Conservation (phyloP, 2,888 invertebrate genomes). For the Lochmaea capreae region DNA sequence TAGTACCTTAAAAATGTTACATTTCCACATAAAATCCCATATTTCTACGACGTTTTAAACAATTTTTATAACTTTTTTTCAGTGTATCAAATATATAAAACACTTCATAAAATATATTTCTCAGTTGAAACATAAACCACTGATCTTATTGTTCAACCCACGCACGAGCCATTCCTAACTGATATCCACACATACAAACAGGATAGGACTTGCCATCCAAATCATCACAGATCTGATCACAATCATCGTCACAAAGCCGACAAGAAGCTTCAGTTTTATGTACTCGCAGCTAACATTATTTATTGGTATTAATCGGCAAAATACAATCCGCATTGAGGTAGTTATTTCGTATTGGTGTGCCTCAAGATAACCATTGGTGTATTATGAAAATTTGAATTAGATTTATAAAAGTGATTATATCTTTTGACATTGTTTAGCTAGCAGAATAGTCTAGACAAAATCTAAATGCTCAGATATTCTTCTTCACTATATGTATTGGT, state of each 20-base stretch:
- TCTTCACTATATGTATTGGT: too few species aligned
- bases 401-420: too few species aligned
- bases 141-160: slow-evolving; percentile 43
- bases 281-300: not conserved
- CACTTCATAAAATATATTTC: slow-evolving; percentile 19
- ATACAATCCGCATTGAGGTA: not conserved
- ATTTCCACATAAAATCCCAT: too few species aligned
- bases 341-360: too few species aligned
- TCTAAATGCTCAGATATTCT: too few species aligned
- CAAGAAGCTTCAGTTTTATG: not conserved
- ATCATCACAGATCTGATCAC: not conserved
- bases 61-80: not conserved
- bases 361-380: too few species aligned
- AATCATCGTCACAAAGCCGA: not conserved
- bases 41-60: too few species aligned
- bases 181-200: slow-evolving; percentile 16
- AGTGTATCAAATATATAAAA: slow-evolving; percentile 16
- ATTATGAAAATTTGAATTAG: too few species aligned
- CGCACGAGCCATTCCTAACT: slow-evolving; percentile 41
- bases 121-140: slow-evolving; percentile 27
- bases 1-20: too few species aligned
- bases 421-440: too few species aligned
- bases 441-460: too few species aligned
- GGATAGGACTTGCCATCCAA: slow-evolving; percentile 1
- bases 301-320: not conserved